phyloP scores from a whole-genome alignment of 2,888 invertebrate genomes.

The Minunthozetes semirufus region DNA sequence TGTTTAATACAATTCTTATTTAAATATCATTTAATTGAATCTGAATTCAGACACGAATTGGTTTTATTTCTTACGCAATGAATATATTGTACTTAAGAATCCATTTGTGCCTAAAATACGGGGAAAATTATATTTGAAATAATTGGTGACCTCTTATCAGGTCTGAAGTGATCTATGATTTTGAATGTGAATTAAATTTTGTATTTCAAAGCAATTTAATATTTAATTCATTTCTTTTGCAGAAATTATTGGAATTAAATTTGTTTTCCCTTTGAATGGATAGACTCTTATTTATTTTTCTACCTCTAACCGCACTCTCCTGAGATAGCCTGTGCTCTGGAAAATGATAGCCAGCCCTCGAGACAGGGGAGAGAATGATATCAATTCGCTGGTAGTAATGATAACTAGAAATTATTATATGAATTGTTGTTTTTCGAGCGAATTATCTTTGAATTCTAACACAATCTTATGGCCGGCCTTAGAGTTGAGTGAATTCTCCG shows the following conservation, averaged over 20 bases:
- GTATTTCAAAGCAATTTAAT: no score
- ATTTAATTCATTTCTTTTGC: no score
- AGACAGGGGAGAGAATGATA: background rate
- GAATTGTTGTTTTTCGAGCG: background rate
- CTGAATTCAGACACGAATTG: background rate
- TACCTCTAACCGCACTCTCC: no score
- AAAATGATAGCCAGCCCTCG: background rate
- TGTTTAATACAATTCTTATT: background rate
- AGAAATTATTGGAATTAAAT: no score
- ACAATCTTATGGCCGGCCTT: background rate
- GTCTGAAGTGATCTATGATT: no score
- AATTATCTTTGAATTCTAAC: background rate
- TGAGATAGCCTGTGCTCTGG: background rate
- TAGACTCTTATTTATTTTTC: no score
- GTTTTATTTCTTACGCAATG: background rate
- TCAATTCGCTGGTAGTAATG: background rate
- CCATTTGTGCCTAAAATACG: no score
- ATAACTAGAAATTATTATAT: background rate
- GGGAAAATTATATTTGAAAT: no score
- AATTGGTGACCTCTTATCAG: no score
- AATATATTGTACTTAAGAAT: background rate
- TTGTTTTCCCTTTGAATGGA: no score
- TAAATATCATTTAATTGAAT: slow-evolving; percentile 4
- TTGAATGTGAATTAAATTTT: no score
- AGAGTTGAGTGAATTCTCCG: background rate